Conservation (phyloP, 2,888 invertebrate genomes). For the Drosophila acutilabella region DNA sequence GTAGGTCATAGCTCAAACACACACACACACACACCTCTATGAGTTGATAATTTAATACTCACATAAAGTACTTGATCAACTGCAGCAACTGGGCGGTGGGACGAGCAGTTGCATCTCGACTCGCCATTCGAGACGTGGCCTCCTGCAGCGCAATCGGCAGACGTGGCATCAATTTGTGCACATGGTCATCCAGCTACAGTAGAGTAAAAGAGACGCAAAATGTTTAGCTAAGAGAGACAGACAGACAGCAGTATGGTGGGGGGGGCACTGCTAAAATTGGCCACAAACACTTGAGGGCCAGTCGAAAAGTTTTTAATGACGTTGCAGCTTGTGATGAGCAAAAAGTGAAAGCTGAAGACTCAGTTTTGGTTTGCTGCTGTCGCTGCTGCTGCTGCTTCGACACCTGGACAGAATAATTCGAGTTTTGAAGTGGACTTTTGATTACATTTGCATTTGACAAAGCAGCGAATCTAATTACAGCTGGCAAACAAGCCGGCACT, state of each 20-base stretch:
- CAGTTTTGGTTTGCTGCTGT: neutral
- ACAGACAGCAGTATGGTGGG: neutral
- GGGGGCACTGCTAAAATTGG: slow-evolving; percentile 25
- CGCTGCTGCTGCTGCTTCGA: slow-evolving; percentile 15
- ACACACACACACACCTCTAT: neutral
- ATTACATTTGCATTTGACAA: slow-evolving; percentile 82
- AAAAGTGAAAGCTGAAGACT: slow-evolving; percentile 10
- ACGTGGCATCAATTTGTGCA: slow-evolving; percentile 91
- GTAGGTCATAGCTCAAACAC: slow-evolving; percentile 10
- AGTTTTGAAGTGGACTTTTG: slow-evolving; percentile 79
- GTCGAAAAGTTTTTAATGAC: slow-evolving; percentile 65
- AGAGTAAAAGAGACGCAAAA: slow-evolving; percentile 5
- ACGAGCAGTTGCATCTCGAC: slow-evolving; percentile 93
- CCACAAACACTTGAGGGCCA: slow-evolving; percentile 49
- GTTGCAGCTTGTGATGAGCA: slow-evolving; percentile 25
- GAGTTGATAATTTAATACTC: slow-evolving; percentile 80
- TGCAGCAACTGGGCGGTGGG: slow-evolving; percentile 96
- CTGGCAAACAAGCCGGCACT: slow-evolving; percentile 67
- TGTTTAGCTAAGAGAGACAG: neutral
- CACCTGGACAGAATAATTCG: slow-evolving; percentile 82
- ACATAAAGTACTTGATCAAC: slow-evolving; percentile 96
- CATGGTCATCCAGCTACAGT: slow-evolving; percentile 92
- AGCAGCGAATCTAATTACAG: slow-evolving; percentile 77
- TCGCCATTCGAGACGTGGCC: slow-evolving; percentile 93
- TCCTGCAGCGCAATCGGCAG: slow-evolving; percentile 95